Evolutionary conservation across 2,797 vertebrate genomes (phyloP).

Genomic region (Balearica regulorum): DNA sequence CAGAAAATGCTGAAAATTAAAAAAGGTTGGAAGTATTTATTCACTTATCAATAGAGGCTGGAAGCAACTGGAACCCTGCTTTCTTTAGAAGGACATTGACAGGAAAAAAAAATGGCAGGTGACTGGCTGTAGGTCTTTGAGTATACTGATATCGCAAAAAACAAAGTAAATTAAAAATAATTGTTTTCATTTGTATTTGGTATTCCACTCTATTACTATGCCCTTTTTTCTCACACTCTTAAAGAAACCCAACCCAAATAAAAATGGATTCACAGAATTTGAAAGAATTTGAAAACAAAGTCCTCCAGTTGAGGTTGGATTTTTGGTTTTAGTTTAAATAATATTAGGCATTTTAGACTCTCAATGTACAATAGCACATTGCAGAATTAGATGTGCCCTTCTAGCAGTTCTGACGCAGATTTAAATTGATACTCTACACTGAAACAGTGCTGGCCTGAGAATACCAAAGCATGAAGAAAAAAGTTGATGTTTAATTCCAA

Average conservation of each 20-base stretch:
- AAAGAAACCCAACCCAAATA: background rate
- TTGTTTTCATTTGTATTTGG: background rate
- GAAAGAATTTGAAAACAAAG: background rate
- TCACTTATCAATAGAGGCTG: background rate
- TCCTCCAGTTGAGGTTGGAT: background rate
- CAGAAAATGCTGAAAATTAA: background rate
- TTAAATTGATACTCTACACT: background rate
- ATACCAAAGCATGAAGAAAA: background rate
- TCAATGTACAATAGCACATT: background rate
- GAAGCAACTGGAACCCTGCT: background rate
- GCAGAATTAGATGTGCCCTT: background rate
- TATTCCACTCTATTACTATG: background rate
- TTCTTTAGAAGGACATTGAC: background rate
- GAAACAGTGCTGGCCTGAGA: background rate
- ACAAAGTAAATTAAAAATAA: background rate
- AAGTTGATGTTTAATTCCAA: background rate
- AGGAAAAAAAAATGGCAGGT: background rate
- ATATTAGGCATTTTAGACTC: background rate
- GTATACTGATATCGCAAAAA: no score
- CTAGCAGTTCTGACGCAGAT: background rate
- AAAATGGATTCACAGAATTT: background rate
- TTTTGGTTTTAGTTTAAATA: background rate
- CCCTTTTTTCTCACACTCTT: background rate
- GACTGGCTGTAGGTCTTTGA: background rate
- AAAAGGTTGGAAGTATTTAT: background rate